Conservation (phyloP, 2,797 vertebrate genomes). For the Pseudochaenichthys georgianus region DNA sequence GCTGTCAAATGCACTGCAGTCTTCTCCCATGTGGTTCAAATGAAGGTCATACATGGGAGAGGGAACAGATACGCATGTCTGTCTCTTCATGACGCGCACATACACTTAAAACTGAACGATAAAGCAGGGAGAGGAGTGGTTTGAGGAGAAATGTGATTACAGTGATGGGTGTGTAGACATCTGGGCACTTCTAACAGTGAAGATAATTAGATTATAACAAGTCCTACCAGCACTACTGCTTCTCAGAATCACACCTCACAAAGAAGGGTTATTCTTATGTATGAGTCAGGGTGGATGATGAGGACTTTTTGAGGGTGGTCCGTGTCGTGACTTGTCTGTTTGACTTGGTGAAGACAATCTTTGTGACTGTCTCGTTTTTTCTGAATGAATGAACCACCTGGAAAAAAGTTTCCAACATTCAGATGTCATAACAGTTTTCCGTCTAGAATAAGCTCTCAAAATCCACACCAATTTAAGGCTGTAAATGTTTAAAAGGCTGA, state of each 20-base stretch:
- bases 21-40: constrained; percentile 37
- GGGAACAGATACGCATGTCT: constrained; percentile 10
- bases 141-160: constrained; percentile 38
- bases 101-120: background rate
- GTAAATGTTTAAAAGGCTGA: background rate
- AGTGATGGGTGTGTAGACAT: constrained; percentile 32
- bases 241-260: constrained; percentile 31
- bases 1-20: constrained; percentile 38
- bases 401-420: background rate
- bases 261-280: constrained; percentile 12
- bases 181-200: constrained; percentile 23
- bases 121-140: constrained; percentile 4
- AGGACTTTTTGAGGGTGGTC: constrained; percentile 11
- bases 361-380: constrained; percentile 7
- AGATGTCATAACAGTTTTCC: constrained; percentile 4
- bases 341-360: constrained; percentile 39
- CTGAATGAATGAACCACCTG: constrained; percentile 1
- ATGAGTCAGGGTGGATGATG: constrained; percentile 36
- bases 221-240: constrained; percentile 22
- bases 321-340: constrained; percentile 29
- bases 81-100: background rate
- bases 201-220: constrained; percentile 50
- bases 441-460: background rate
- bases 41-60: constrained; percentile 38
- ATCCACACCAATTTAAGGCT: background rate